Evolutionary conservation across 2,113 vertebrate species (phyloP).

Genomic region (Herpetotheres cachinnans): DNA sequence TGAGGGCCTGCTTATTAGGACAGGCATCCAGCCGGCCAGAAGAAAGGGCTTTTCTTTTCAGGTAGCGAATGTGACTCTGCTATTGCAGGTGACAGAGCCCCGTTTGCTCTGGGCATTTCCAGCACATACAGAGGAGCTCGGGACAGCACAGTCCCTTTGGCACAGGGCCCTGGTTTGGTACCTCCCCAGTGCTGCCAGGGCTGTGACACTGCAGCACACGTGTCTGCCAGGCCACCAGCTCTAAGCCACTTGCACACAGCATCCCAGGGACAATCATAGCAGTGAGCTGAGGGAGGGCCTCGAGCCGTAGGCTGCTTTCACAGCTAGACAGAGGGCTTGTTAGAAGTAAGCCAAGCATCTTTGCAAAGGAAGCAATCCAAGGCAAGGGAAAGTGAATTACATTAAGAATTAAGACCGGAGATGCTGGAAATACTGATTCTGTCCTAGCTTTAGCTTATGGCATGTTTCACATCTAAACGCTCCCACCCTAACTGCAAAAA

Average conservation of each 20-base stretch:
- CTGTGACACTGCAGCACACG: not conserved
- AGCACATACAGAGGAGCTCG: not conserved
- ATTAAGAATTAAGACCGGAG: not conserved
- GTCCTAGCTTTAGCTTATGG: not conserved
- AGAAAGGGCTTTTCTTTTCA: not conserved
- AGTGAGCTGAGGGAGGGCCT: not conserved
- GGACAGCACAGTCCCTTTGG: not conserved
- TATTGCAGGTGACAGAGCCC: not conserved
- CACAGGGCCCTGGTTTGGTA: not conserved
- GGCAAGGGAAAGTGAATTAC: not conserved
- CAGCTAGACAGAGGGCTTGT: not conserved
- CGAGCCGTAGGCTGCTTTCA: rapidly evolving
- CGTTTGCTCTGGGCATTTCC: not conserved
- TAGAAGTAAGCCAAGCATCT: not conserved
- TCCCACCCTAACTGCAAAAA: not conserved
- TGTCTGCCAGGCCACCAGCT: slow-evolving; percentile 11
- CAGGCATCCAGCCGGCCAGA: not conserved
- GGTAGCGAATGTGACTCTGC: not conserved
- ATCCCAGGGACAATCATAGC: not conserved
- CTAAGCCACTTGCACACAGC: not conserved
- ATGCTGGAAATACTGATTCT: not conserved
- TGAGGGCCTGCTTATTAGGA: not conserved
- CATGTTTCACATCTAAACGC: not conserved
- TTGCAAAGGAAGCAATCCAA: not conserved
- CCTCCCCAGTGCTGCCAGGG: not conserved